Conservation (phyloP, 2,113 vertebrate genomes). For the Scatophagus argus region DNA sequence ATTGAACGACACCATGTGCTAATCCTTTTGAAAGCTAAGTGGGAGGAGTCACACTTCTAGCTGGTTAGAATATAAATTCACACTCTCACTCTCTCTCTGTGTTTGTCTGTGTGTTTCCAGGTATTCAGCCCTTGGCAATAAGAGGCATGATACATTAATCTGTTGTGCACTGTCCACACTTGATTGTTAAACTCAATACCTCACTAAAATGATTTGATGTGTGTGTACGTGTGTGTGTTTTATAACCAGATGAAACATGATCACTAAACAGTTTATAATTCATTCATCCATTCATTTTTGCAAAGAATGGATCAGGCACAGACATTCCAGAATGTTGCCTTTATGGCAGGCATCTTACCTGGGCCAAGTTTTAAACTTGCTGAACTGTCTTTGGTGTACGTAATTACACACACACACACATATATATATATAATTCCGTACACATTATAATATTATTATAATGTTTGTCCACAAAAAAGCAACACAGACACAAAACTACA, state of each 20-base stretch:
- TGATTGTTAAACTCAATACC: slow-evolving; percentile 7
- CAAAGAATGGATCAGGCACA: background rate
- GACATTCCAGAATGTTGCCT: too few species aligned
- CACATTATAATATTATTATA: too few species aligned
- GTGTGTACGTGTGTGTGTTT: background rate
- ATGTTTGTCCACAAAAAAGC: background rate
- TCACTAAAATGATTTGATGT: background rate
- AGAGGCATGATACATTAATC: slow-evolving; percentile 5
- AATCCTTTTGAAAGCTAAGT: slow-evolving; percentile 2
- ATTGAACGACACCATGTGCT: background rate
- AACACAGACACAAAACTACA: background rate
- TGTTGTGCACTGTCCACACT: background rate
- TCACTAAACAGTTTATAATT: slow-evolving; percentile 6
- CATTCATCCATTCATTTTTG: background rate
- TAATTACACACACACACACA: too few species aligned
- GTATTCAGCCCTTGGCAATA: background rate
- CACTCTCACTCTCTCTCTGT: too few species aligned
- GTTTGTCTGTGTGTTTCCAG: background rate
- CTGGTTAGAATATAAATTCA: slow-evolving; percentile 2
- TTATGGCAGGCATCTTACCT: too few species aligned
- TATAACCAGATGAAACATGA: background rate
- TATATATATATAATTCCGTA: too few species aligned
- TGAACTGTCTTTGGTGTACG: too few species aligned
- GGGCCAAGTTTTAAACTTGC: too few species aligned
- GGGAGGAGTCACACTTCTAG: background rate